phyloP scores from a whole-genome alignment of 2,888 invertebrate genomes.

The Mesochorus sp. region DNA sequence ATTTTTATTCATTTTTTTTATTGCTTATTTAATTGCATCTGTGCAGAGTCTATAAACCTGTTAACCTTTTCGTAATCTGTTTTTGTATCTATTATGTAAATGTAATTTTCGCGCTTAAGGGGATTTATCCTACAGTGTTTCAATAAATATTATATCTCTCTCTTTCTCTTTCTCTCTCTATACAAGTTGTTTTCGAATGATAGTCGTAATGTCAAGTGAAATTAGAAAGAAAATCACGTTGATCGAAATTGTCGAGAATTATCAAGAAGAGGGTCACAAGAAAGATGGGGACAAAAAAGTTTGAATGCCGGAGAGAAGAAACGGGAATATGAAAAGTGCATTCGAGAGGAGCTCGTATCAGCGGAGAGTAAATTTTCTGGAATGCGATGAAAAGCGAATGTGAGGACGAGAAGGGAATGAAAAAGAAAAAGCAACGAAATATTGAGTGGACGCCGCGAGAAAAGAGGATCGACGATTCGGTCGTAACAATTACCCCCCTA shows the following conservation, averaged over 20 bases:
- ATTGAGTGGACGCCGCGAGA: constrained; percentile 13
- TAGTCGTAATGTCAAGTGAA: not conserved
- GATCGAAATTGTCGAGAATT: not conserved
- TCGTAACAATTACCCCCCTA: constrained; percentile 63
- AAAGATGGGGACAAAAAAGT: not conserved
- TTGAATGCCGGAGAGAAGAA: not conserved
- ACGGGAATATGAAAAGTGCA: not conserved
- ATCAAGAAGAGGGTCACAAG: not conserved
- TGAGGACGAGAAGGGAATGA: not conserved
- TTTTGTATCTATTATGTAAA: too few species aligned
- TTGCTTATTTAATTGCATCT: too few species aligned
- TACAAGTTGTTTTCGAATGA: too few species aligned
- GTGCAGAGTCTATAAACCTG: too few species aligned
- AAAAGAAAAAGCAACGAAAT: constrained; percentile 10
- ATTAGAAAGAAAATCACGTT: constrained; percentile 17
- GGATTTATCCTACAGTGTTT: too few species aligned
- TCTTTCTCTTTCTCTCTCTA: constrained; percentile 8
- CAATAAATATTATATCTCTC: too few species aligned
- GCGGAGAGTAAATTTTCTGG: constrained; percentile 37
- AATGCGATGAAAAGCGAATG: constrained; percentile 42
- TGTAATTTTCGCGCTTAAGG: too few species aligned
- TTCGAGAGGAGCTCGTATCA: not conserved
- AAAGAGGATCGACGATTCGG: constrained; percentile 52
- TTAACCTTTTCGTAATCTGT: too few species aligned
- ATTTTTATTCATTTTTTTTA: not conserved